Base-by-base conservation (phyloP, 2,888 invertebrate species). In the Embidobia sp. region DNA sequence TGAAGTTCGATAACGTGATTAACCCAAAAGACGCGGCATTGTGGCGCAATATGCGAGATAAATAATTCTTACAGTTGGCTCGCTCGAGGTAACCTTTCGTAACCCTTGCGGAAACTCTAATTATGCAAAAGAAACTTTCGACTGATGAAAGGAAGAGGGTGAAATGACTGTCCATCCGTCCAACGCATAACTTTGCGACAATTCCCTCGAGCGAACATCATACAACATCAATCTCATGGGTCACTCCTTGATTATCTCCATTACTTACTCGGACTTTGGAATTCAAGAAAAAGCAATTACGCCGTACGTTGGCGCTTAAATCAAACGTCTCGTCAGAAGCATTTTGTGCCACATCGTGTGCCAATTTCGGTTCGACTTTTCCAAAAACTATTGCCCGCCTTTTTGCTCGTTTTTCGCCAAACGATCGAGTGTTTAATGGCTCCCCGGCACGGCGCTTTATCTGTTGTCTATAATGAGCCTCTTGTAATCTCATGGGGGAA, bases 61-160 rank as follows among this genome's bases (percentile, higher is more conserved):
- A 78, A 77, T 80, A 78, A 79, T 78, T 74, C 77, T 77, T 63
- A 49, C 55, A 48, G 74, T 48, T 63, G 44, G 35, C 53, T 67
- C 59, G 70, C 26, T 48, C 51, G 74, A 70, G 75, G 59, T 78
- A 70, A 78, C 72, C 67, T 77, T 64, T 72, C 63, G 53, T 72
- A 73, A 80, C 80, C 80, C 78, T 79, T 78, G 59, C 61, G 78
- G 66, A 66, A 75, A 80, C 70, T 77, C 81, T 81, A 83, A 82
- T 83, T 83, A 83, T 77, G 78, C 78, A 80, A 82, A 82, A 82
- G 81, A 83, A 83, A 81, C 80, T 80, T 82, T 81, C 66, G 74
- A 78, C 78, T 78, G 77, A 80, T 73, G 77, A 73, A 77, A 77
- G 77, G 77, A 77, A 77, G 69, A 77, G 73, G 77, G 72, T 61